Evolutionary conservation across 2,113 vertebrate species (phyloP).

Genomic region (Nerophis ophidion): DNA sequence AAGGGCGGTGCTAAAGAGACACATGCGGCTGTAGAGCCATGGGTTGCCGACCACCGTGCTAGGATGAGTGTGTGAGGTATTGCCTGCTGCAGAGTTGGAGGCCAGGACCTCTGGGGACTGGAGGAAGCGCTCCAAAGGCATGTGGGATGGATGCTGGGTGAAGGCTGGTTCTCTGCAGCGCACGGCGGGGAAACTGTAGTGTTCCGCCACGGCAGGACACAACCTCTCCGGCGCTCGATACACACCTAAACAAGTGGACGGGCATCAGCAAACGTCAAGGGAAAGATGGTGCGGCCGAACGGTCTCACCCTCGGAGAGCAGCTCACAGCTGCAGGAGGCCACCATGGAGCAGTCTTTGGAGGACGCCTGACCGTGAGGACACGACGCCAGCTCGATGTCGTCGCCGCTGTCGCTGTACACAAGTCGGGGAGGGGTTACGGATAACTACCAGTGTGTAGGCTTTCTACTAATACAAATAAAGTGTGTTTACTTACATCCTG

Average conservation of each 20-base stretch:
- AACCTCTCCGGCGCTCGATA: conserved; percentile 63
- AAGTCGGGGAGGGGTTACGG: conserved; percentile 33
- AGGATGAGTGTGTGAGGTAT: background rate
- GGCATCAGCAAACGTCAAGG: conserved; percentile 4
- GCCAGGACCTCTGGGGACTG: conserved; percentile 79
- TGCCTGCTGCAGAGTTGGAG: conserved; percentile 70
- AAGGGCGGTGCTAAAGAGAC: too few species aligned
- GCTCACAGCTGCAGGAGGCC: conserved; percentile 91
- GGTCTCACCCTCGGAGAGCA: conserved; percentile 82
- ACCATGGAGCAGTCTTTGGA: conserved; percentile 74
- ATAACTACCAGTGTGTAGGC: conserved; percentile 1
- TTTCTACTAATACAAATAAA: conserved; percentile 43
- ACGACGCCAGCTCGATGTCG: conserved; percentile 86
- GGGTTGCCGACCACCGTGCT: too few species aligned
- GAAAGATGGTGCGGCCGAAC: background rate
- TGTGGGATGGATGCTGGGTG: conserved; percentile 80
- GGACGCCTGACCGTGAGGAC: conserved; percentile 76
- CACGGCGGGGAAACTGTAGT: conserved; percentile 67
- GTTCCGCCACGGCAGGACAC: conserved; percentile 59
- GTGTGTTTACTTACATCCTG: conserved; percentile 49
- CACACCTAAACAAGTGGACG: conserved; percentile 51
- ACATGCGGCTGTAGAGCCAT: too few species aligned
- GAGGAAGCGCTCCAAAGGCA: conserved; percentile 88
- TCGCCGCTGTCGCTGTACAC: conserved; percentile 87
- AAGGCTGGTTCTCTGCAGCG: conserved; percentile 74